phyloP scores from a whole-genome alignment of 2,888 invertebrate genomes.

The Drosophila koepferae region DNA sequence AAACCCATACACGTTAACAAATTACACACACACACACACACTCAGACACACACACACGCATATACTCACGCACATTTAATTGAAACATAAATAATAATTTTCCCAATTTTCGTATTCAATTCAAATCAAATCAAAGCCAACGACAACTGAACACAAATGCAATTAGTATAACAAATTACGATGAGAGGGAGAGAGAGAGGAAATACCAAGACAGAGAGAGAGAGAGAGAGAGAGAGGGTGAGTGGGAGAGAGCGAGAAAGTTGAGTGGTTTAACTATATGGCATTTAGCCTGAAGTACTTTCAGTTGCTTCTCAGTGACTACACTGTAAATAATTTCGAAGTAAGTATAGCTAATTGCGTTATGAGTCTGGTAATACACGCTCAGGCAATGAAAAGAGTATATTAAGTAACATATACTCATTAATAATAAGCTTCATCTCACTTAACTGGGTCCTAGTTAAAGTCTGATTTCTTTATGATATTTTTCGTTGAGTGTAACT shows the following conservation, averaged over 20 bases:
- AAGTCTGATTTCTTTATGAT: not conserved
- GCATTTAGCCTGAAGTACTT: not conserved
- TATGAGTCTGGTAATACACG: not conserved
- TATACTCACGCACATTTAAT: slow-evolving; percentile 51
- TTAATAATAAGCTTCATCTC: no score
- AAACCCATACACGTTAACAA: slow-evolving; percentile 20
- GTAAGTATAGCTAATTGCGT: not conserved
- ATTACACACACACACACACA: slow-evolving; percentile 2
- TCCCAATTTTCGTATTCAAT: slow-evolving; percentile 43
- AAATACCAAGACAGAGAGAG: not conserved
- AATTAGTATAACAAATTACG: slow-evolving; percentile 38
- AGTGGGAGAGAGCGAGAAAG: not conserved
- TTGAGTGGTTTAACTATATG: not conserved
- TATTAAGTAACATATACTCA: not conserved
- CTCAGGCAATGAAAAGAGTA: not conserved
- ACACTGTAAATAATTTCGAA: not conserved
- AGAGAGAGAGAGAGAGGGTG: not conserved
- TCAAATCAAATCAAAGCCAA: slow-evolving; percentile 50
- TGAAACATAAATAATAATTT: slow-evolving; percentile 72
- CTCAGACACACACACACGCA: not conserved
- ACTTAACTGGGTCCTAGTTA: not conserved
- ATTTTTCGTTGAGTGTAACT: slow-evolving; percentile 1
- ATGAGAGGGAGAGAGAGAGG: not conserved
- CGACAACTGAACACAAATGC: slow-evolving; percentile 32
- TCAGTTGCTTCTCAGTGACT: slow-evolving; percentile 4